Percentiles rank a stretch among this genome's conserved stretches.
phyloP scores from a whole-genome alignment of 2,888 invertebrate genomes.

The Pogonocherus hispidulus region DNA sequence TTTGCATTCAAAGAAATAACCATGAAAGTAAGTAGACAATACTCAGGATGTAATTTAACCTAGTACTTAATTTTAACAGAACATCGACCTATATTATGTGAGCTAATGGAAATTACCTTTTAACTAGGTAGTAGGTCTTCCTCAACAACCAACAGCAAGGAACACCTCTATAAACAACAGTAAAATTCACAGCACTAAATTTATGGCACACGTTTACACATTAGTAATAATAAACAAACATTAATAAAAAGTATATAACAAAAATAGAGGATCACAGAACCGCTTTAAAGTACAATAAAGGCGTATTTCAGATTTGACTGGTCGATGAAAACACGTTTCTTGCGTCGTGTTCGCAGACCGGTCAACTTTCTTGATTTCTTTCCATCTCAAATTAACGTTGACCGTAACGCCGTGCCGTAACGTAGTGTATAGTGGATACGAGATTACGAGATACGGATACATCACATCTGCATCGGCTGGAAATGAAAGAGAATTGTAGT shows the following conservation, averaged over 20 bases:
- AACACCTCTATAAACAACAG: not conserved
- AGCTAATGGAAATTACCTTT: not conserved
- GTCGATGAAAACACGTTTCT: constrained; percentile 18
- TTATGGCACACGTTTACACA: constrained; percentile 1
- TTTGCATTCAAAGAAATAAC: too few species aligned
- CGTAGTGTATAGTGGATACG: not conserved
- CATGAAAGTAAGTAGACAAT: too few species aligned
- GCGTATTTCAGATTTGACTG: too few species aligned
- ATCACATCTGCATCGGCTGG: too few species aligned
- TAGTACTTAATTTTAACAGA: too few species aligned
- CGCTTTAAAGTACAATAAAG: not conserved
- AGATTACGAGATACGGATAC: too few species aligned
- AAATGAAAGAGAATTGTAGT: not conserved
- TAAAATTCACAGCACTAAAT: constrained; percentile 5
- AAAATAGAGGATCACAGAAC: not conserved
- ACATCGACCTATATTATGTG: too few species aligned
- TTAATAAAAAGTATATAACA: not conserved
- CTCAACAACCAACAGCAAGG: not conserved
- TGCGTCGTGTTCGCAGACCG: not conserved
- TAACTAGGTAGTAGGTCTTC: not conserved
- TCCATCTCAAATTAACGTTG: constrained; percentile 1
- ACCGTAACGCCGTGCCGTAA: not conserved
- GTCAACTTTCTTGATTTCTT: too few species aligned
- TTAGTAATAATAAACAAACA: too few species aligned
- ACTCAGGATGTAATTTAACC: too few species aligned